phyloP scores from a whole-genome alignment of 30 jellyfish, hydroid and myxozoan species.

The Hydractinia echinata region DNA sequence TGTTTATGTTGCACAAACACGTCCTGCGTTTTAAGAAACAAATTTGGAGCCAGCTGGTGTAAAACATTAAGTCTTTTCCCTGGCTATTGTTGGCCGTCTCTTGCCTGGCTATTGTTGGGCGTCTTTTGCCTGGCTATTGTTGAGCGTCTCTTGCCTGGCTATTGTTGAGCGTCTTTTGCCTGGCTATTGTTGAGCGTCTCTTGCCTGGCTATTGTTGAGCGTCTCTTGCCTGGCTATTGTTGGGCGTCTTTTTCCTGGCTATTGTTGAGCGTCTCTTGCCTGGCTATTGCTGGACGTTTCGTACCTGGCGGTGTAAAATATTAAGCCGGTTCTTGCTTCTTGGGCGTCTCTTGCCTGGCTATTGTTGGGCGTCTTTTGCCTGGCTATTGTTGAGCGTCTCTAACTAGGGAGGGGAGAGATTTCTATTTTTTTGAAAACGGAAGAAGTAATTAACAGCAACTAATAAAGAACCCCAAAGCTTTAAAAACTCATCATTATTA shows the following conservation, averaged over 20 bases:
- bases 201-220: too few relatives aligned
- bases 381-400: too few relatives aligned
- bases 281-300: neutral
- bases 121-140: too few relatives aligned
- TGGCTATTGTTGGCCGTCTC: too few relatives aligned
- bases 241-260: too few relatives aligned
- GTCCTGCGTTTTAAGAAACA: neutral
- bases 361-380: too few relatives aligned
- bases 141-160: neutral
- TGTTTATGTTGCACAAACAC: neutral
- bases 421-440: neutral
- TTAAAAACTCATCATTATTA: slow-evolving; percentile 13
- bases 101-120: too few relatives aligned
- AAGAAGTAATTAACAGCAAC: neutral
- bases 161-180: neutral
- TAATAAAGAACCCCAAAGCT: neutral
- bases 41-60: neutral
- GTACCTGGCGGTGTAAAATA: neutral
- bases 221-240: too few relatives aligned
- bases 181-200: too few relatives aligned
- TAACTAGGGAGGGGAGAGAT: neutral
- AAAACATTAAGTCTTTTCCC: neutral
- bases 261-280: too few relatives aligned
- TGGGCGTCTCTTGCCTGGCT: too few relatives aligned
- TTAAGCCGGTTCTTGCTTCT: too few relatives aligned